Percentiles rank a stretch among this genome's conserved stretches.
Conservation (phyloP, 2,888 invertebrate species). For the Sthenelais limicola region DNA sequence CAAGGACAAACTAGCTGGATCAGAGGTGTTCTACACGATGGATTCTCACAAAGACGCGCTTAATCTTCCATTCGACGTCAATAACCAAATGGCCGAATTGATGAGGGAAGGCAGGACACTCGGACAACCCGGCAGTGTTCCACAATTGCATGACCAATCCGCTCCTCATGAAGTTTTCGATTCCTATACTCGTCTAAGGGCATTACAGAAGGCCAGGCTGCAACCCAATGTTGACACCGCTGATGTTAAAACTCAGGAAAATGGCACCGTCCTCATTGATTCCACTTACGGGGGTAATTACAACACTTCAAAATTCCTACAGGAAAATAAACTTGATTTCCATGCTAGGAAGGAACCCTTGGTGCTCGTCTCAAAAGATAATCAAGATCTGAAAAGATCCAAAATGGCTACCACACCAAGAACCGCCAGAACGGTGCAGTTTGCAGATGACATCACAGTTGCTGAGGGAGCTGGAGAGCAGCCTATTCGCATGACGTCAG, state of each 20-base stretch:
- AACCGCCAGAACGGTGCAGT: constrained; percentile 58
- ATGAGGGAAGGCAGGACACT: constrained; percentile 58
- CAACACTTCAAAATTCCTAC: constrained; percentile 68
- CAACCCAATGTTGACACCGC: constrained; percentile 59
- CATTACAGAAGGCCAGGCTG: constrained; percentile 58
- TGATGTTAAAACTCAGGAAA: constrained; percentile 59
- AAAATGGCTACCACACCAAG: constrained; percentile 34
- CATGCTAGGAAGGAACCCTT: constrained; percentile 63
- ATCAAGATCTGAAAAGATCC: constrained; percentile 60
- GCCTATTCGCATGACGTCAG: constrained; percentile 54
- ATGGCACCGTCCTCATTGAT: constrained; percentile 60
- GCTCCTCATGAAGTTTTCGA: constrained; percentile 48
- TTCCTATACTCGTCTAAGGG: constrained; percentile 45
- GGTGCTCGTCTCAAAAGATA: constrained; percentile 63
- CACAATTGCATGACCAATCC: constrained; percentile 49
- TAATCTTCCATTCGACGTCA: constrained; percentile 57
- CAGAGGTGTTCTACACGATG: constrained; percentile 60
- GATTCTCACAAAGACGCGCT: constrained; percentile 63
- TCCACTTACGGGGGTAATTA: constrained; percentile 62
- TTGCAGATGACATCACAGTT: constrained; percentile 60
- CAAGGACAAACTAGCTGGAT: constrained; percentile 56
- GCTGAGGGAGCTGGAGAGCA: constrained; percentile 58
- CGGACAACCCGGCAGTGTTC: constrained; percentile 49
- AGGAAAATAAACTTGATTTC: constrained; percentile 61
- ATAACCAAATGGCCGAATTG: constrained; percentile 59